These are phyloP conservation scores for Araneus ventricosus DNA, from an alignment of 1,140 invertebrate species.

Conservation along the genomic window DNA sequence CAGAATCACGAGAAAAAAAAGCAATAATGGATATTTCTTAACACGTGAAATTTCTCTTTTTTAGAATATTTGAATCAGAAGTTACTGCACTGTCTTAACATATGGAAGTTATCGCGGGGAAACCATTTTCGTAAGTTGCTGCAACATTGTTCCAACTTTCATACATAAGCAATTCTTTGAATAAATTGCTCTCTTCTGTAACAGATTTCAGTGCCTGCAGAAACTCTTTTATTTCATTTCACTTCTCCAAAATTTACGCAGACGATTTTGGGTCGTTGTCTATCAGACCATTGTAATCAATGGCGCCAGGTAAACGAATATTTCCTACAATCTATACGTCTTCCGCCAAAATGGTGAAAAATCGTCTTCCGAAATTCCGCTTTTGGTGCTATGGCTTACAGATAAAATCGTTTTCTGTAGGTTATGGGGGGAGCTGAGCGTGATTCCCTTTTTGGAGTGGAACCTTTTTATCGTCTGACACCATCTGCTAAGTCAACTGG, in stretches of 20 bases:
- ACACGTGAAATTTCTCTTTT: background rate
- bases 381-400: background rate
- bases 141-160: background rate
- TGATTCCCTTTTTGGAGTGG: slow-evolving; percentile 26
- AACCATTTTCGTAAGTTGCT: background rate
- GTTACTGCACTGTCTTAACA: background rate
- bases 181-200: background rate
- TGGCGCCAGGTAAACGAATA: slow-evolving; percentile 15
- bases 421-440: slow-evolving; percentile 31
- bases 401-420: slow-evolving; percentile 9
- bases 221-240: background rate
- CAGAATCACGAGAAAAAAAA: background rate
- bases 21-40: background rate
- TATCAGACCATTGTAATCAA: slow-evolving; percentile 40
- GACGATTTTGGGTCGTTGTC: slow-evolving; percentile 9
- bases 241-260: background rate
- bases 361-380: slow-evolving; percentile 32
- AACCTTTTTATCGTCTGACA: slow-evolving; percentile 30
- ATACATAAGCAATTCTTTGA: background rate
- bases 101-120: background rate
- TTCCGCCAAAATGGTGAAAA: slow-evolving; percentile 7
- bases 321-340: background rate
- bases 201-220: background rate
- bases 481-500: slow-evolving; percentile 40
- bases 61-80: background rate